Conservation (phyloP, 2,113 vertebrate species). For the Anoplopoma fimbria region DNA sequence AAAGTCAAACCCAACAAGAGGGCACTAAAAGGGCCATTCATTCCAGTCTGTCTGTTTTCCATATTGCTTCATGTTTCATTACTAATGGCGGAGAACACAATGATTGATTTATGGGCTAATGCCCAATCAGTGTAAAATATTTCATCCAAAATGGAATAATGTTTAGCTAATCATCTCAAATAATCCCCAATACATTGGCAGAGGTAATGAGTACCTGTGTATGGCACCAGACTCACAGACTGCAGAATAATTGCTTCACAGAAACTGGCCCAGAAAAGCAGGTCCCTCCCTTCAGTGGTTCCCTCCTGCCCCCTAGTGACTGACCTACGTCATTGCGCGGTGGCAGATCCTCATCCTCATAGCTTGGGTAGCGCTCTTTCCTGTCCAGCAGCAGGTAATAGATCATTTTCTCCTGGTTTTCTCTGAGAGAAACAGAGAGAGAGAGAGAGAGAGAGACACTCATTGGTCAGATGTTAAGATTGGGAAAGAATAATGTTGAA, state of each 20-base stretch:
- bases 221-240: slow-evolving; percentile 1
- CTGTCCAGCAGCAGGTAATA: slow-evolving; percentile 94
- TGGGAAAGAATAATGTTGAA: not conserved
- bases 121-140: not conserved
- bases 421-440: slow-evolving; percentile 74
- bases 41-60: not conserved
- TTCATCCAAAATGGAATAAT: not conserved
- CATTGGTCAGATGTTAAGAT: not conserved
- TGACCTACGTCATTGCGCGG: slow-evolving; percentile 91
- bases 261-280: not conserved
- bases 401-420: slow-evolving; percentile 97
- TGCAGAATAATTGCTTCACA: not conserved
- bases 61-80: not conserved
- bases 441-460: not conserved
- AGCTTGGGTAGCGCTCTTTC: slow-evolving; percentile 94
- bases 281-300: slow-evolving; percentile 24
- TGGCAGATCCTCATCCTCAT: slow-evolving; percentile 93
- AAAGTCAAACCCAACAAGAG: not conserved
- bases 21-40: not conserved
- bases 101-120: not conserved
- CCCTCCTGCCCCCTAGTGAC: slow-evolving; percentile 68
- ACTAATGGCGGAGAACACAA: not conserved
- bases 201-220: not conserved
- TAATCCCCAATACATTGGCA: not conserved
- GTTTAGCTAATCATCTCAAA: not conserved